Conservation (phyloP, 2,888 invertebrate species). For the Cantharis rustica region DNA sequence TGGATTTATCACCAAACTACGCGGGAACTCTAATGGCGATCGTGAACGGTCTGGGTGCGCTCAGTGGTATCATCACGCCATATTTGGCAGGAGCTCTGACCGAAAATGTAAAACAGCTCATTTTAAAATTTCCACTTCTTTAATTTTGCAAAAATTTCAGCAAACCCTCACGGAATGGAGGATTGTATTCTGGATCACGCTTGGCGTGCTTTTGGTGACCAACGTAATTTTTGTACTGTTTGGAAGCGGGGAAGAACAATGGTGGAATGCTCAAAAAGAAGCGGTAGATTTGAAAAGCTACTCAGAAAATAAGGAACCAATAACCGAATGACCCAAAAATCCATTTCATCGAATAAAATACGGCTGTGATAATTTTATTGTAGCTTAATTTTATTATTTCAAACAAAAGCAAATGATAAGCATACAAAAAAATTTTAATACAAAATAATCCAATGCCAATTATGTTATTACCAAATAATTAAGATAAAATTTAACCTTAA, state of each 20-base stretch:
- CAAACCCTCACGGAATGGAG: slow-evolving; percentile 73
- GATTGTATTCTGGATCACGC: slow-evolving; percentile 79
- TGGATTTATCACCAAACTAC: slow-evolving; percentile 68
- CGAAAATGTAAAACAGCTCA: slow-evolving; percentile 58
- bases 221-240: slow-evolving; percentile 71
- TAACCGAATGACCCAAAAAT: neutral
- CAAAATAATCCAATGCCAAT: neutral
- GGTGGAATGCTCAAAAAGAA: slow-evolving; percentile 70
- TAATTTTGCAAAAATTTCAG: slow-evolving; percentile 52
- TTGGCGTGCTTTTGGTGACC: slow-evolving; percentile 68
- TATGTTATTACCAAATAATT: neutral
- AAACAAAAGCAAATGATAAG: neutral
- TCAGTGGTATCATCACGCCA: slow-evolving; percentile 66
- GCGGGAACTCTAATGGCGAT: slow-evolving; percentile 69
- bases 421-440: neutral
- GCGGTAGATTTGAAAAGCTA: slow-evolving; percentile 10
- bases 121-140: neutral
- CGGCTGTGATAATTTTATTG: neutral
- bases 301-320: neutral
- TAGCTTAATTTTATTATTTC: neutral
- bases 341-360: neutral
- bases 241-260: slow-evolving; percentile 75
- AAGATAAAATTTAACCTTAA: neutral
- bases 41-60: slow-evolving; percentile 66
- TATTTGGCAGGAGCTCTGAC: slow-evolving; percentile 65